Conservation (phyloP, 1,140 invertebrate species). For the Calliphora vicina region DNA sequence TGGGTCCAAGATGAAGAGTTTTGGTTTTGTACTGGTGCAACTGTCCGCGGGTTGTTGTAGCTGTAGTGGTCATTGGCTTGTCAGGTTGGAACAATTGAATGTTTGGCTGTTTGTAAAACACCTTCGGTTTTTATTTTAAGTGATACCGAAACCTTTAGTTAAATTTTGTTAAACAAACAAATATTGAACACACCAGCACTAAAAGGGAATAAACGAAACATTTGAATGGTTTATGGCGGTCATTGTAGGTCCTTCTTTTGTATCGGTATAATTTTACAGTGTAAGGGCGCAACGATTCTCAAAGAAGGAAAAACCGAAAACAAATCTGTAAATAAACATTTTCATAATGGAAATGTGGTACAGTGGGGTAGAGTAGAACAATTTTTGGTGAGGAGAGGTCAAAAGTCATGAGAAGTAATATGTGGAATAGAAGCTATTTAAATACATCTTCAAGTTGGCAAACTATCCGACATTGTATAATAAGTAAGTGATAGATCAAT, state of each 20-base stretch:
- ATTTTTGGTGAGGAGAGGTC: too few species aligned
- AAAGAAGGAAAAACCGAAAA: not conserved
- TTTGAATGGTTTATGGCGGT: constrained; percentile 24
- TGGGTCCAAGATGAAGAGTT: too few species aligned
- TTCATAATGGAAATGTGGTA: not conserved
- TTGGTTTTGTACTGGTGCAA: too few species aligned
- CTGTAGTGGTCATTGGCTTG: constrained; percentile 3
- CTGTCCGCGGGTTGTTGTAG: not conserved
- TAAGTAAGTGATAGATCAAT: too few species aligned
- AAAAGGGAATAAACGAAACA: not conserved
- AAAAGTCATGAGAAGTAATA: too few species aligned
- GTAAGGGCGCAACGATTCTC: not conserved
- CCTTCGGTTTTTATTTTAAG: constrained; percentile 15
- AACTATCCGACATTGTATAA: too few species aligned
- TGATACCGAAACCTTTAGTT: not conserved
- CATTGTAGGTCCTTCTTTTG: constrained; percentile 21
- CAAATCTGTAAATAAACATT: not conserved
- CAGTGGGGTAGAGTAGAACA: not conserved
- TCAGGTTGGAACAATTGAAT: constrained; percentile 22
- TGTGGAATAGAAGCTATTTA: too few species aligned
- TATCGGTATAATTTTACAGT: not conserved
- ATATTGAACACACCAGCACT: not conserved
- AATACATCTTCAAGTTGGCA: too few species aligned
- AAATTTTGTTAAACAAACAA: not conserved
- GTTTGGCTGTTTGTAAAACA: constrained; percentile 34